Base-by-base conservation (phyloP, 2,797 vertebrate genomes). In the Salarias fasciatus region DNA sequence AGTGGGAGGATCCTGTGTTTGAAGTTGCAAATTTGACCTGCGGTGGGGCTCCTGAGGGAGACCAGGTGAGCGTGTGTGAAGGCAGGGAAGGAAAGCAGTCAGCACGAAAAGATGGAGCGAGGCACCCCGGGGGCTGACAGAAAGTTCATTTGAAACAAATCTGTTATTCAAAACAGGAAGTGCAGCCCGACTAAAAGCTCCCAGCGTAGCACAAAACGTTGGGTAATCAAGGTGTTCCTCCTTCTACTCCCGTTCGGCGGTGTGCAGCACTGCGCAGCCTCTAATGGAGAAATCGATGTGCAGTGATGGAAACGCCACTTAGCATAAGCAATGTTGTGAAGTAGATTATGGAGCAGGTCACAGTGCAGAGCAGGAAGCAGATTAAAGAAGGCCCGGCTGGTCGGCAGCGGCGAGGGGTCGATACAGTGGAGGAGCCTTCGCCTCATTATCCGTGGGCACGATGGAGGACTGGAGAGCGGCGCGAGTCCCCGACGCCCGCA, bases 261-360 rank as follows among this genome's bases (percentile, higher is more conserved):
- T 18, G 53, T 47, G 53, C 80, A 85, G 78, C 49, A 73, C 85
- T 51, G 76, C 18, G 13, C 33, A 48, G n/a, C 53, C 43, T 65
- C 76, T 92, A 88, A 93, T 90, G 82, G 80, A 62, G 55, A 82
- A 90, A 92, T 93, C 91, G 72, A 90, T 92, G 77, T 3, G 51
- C 29, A 47, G 76, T 65, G 74, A 82, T 88, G 80, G 85, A 90
- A 84, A 87, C 80, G 80, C 67, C 88, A 86, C 85, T 92, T 86
- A 90, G 86, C 86, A 89, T 88, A 89, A 86, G 79, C 83, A 75
- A 75, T 88, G 82, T 81, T 74, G 87, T 75, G 84, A 90, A 93
- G 83, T 69, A 87, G 89, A 90, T 92, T 90, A 91, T 67, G 69
- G 76, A 82, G 79, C 52, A 60, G 83, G 86, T 88, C 81, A 77